Conservation (phyloP, 2,888 invertebrate genomes). For the Thereva nobilitata region DNA sequence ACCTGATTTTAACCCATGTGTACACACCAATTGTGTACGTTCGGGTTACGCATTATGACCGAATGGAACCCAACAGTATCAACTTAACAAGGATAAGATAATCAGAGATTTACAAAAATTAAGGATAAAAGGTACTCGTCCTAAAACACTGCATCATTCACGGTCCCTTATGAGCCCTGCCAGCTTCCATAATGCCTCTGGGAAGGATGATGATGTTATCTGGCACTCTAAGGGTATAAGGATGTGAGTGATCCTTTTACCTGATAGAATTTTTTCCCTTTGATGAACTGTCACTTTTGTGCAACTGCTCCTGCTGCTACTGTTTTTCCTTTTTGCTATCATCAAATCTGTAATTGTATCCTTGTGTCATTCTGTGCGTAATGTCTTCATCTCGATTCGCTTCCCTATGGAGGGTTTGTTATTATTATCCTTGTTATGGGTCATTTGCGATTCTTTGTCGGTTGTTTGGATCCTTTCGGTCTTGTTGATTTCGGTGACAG, state of each 20-base stretch:
- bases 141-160: slow-evolving; percentile 1
- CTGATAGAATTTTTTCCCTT: slow-evolving; percentile 33
- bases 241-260: slow-evolving; percentile 28
- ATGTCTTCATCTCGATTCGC: slow-evolving; percentile 32
- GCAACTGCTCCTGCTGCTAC: slow-evolving; percentile 26
- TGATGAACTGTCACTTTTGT: slow-evolving; percentile 25
- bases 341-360: slow-evolving; percentile 38
- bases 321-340: slow-evolving; percentile 8
- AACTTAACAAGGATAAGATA: slow-evolving; percentile 41
- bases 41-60: slow-evolving; percentile 37
- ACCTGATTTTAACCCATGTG: slow-evolving; percentile 38
- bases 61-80: slow-evolving; percentile 31
- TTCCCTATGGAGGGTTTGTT: slow-evolving; percentile 38
- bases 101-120: slow-evolving; percentile 37
- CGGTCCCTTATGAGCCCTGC: slow-evolving; percentile 15
- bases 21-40: not conserved
- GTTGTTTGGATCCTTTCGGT: slow-evolving; percentile 15
- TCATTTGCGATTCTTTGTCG: slow-evolving; percentile 37
- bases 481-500: slow-evolving; percentile 4
- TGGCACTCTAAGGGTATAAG: slow-evolving; percentile 30
- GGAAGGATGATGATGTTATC: slow-evolving; percentile 35
- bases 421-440: slow-evolving; percentile 41
- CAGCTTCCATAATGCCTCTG: not conserved
- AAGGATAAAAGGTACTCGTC: slow-evolving; percentile 25
- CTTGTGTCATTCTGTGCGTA: slow-evolving; percentile 28